These are phyloP conservation scores for Synanthedon formicaeformis DNA, from an alignment of 2,888 invertebrate species.

Conservation along the genomic window DNA sequence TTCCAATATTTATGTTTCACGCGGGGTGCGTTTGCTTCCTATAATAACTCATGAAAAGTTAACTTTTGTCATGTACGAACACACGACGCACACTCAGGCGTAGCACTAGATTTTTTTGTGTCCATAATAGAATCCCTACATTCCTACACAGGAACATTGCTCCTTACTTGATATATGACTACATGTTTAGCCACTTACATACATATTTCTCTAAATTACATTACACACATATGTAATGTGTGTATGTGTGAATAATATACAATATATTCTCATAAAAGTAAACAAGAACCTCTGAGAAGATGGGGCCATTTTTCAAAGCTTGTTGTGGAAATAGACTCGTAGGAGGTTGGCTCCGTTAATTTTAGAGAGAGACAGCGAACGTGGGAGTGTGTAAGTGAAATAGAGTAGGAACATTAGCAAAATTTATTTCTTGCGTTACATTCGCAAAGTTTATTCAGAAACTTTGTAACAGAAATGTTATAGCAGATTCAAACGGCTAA, in stretches of 20 bases:
- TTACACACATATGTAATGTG: neutral
- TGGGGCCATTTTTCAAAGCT: constrained; percentile 41
- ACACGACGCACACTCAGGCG: too few relatives aligned
- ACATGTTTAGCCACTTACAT: constrained; percentile 33
- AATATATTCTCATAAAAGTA: constrained; percentile 13
- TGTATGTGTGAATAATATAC: constrained; percentile 11
- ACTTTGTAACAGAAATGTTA: neutral
- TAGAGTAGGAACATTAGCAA: constrained; percentile 32
- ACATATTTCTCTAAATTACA: neutral
- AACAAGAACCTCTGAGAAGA: constrained; percentile 6
- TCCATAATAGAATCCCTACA: too few relatives aligned
- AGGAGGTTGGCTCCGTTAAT: constrained; percentile 40
- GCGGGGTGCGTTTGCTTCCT: too few relatives aligned
- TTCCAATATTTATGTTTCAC: too few relatives aligned
- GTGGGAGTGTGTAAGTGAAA: constrained; percentile 7
- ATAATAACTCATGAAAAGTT: too few relatives aligned
- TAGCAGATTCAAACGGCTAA: too few relatives aligned
- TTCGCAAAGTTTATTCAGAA: neutral
- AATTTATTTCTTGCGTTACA: constrained; percentile 27
- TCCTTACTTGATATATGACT: constrained; percentile 20
- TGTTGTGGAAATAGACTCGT: constrained; percentile 26
- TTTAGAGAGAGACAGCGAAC: constrained; percentile 40
- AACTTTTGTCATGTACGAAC: too few relatives aligned
- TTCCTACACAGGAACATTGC: too few relatives aligned
- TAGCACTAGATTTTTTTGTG: too few relatives aligned